Evolutionary conservation across 1,140 invertebrate species (phyloP).

Genomic region (Drosophila pallidifrons): DNA sequence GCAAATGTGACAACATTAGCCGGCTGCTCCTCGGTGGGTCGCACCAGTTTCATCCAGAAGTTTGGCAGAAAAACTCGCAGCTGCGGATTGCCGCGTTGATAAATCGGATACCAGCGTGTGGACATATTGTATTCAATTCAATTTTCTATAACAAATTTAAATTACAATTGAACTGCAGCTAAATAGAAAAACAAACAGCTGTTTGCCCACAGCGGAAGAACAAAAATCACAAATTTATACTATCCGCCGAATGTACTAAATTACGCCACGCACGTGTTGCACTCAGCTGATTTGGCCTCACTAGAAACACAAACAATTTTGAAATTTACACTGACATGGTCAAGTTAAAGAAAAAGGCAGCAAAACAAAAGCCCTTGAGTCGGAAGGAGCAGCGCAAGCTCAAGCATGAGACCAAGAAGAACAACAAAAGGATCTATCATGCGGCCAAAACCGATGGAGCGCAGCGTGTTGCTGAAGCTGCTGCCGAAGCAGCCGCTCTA

Average conservation of each 20-base stretch:
- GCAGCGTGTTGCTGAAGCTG: constrained; percentile 62
- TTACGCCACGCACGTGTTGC: constrained; percentile 34
- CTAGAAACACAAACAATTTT: constrained; percentile 27
- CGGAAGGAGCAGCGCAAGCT: constrained; percentile 88
- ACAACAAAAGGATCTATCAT: constrained; percentile 82
- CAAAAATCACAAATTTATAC: too few species aligned
- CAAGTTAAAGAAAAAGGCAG: constrained; percentile 57
- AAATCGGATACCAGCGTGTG: constrained; percentile 91
- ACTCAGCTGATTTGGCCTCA: constrained; percentile 48
- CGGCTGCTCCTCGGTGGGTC: constrained; percentile 87
- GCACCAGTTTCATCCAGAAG: constrained; percentile 97
- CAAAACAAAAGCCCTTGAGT: constrained; percentile 63
- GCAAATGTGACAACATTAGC: constrained; percentile 93
- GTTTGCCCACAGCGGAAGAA: constrained; percentile 4
- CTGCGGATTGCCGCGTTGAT: constrained; percentile 95
- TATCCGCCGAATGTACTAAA: constrained; percentile 26
- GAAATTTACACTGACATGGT: constrained; percentile 54
- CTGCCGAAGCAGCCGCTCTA: constrained; percentile 42
- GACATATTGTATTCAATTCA: constrained; percentile 72
- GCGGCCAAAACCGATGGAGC: constrained; percentile 70
- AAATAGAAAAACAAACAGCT: constrained; percentile 8
- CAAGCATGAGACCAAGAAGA: constrained; percentile 86
- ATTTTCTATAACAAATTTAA: too few species aligned
- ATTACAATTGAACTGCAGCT: not conserved
- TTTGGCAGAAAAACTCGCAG: constrained; percentile 95